Evolutionary conservation across 2,113 vertebrate species (phyloP).

Genomic region (Etheostoma cragini): DNA sequence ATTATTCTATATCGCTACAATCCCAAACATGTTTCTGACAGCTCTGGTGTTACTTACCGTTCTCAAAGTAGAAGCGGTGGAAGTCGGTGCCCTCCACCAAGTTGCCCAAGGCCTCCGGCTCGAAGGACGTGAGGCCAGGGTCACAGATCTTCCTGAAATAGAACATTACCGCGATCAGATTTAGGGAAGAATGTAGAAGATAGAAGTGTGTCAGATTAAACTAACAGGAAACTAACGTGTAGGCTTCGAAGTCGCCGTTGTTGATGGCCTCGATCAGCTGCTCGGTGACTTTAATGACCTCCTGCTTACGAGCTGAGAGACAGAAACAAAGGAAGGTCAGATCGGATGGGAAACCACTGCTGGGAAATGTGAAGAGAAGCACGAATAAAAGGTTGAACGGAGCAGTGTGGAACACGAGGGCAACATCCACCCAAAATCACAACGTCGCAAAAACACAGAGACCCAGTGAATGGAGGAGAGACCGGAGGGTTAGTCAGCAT

Average conservation of each 20-base stretch:
- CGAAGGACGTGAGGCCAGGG: conserved; percentile 95
- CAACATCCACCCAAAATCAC: conserved; percentile 9
- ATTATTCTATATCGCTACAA: too few relatives aligned
- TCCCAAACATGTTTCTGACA: neutral
- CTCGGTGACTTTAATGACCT: conserved; percentile 98
- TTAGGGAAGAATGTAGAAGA: neutral
- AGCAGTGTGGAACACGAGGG: conserved; percentile 10
- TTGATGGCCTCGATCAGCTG: conserved; percentile 99
- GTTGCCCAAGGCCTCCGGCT: conserved; percentile 97
- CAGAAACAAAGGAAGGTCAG: neutral
- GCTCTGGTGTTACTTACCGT: conserved; percentile 80
- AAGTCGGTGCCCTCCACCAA: conserved; percentile 98
- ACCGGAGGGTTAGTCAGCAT: conserved; percentile 7
- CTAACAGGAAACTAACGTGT: conserved; percentile 89
- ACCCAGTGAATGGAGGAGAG: neutral
- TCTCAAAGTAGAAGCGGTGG: conserved; percentile 98
- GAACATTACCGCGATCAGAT: neutral
- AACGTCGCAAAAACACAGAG: conserved; percentile 3
- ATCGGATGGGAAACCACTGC: neutral
- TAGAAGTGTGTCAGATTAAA: neutral
- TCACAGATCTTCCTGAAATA: conserved; percentile 95
- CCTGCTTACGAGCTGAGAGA: conserved; percentile 92
- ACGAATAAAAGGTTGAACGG: neutral
- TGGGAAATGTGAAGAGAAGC: neutral
- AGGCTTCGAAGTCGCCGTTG: conserved; percentile 98